Conservation (phyloP, 1,140 invertebrate species). For the Drosophila serrata region DNA sequence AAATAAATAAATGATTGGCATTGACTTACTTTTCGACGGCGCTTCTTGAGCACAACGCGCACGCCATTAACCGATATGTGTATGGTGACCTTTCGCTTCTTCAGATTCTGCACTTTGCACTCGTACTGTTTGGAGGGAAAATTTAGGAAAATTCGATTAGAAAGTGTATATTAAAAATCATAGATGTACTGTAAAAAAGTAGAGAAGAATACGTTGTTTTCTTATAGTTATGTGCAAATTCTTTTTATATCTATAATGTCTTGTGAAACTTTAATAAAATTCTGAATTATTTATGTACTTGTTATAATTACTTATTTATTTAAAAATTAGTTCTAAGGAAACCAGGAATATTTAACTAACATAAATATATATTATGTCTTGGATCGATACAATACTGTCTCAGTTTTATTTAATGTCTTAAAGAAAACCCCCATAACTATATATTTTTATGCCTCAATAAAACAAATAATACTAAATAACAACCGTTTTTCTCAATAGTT, state of each 20-base stretch:
- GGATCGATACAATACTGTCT: too few relatives aligned
- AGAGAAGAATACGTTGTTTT: not conserved
- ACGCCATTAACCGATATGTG: constrained; percentile 98
- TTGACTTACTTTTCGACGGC: constrained; percentile 88
- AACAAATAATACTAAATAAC: not conserved
- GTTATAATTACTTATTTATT: not conserved
- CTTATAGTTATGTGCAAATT: too few relatives aligned
- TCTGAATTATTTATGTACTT: not conserved
- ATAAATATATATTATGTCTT: too few relatives aligned
- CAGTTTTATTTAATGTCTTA: not conserved
- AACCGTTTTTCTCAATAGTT: not conserved
- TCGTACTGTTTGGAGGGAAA: constrained; percentile 92
- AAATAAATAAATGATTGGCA: constrained; percentile 1
- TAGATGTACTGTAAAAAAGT: not conserved
- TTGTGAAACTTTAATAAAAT: too few relatives aligned
- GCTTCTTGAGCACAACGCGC: constrained; percentile 93
- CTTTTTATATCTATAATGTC: too few relatives aligned
- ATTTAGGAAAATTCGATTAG: not conserved
- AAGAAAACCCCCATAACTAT: not conserved
- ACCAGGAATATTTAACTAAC: too few relatives aligned
- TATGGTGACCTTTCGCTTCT: constrained; percentile 98
- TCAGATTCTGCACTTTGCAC: constrained; percentile 98
- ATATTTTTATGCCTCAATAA: not conserved
- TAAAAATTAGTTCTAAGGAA: too few relatives aligned
- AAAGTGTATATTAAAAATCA: not conserved